Percentiles rank a stretch among this genome's conserved stretches.
Conservation (phyloP, 1,140 invertebrate species). For the Helicoverpa zea region DNA sequence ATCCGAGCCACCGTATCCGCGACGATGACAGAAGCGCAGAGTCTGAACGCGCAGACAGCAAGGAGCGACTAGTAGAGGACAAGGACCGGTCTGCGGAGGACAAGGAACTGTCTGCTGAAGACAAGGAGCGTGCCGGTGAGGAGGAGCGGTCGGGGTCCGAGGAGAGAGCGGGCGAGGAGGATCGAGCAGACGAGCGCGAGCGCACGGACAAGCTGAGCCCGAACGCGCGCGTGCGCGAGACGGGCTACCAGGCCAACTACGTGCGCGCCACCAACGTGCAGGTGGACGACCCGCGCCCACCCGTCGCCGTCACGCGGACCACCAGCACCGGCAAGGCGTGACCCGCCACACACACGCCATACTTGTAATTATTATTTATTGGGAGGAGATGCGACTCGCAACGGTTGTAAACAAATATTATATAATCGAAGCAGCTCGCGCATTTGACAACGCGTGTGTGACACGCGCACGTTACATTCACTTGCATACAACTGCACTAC, state of each 20-base stretch:
- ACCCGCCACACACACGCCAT: constrained; percentile 70
- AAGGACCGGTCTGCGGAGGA: constrained; percentile 47
- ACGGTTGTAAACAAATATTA: constrained; percentile 16
- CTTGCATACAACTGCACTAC: no score
- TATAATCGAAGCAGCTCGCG: constrained; percentile 9
- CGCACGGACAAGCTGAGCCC: constrained; percentile 73
- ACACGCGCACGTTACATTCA: no score
- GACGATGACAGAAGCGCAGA: constrained; percentile 51
- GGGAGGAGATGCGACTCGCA: constrained; percentile 11
- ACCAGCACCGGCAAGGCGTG: constrained; percentile 60
- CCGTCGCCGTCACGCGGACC: constrained; percentile 53
- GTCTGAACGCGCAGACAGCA: constrained; percentile 42
- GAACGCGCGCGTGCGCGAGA: constrained; percentile 72
- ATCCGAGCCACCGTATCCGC: constrained; percentile 52
- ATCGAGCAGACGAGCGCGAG: constrained; percentile 67
- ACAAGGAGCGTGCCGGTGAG: constrained; percentile 64
- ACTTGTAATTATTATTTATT: constrained; percentile 76
- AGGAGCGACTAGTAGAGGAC: constrained; percentile 48
- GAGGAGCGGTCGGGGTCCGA: constrained; percentile 63
- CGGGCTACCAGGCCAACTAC: constrained; percentile 73
- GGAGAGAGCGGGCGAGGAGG: constrained; percentile 64
- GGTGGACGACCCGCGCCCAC: constrained; percentile 65
- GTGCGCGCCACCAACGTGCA: constrained; percentile 70
- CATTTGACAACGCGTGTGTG: not conserved
- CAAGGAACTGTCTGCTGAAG: constrained; percentile 61